Conservation (phyloP, 2,797 vertebrate species). For the Limosa lapponica region DNA sequence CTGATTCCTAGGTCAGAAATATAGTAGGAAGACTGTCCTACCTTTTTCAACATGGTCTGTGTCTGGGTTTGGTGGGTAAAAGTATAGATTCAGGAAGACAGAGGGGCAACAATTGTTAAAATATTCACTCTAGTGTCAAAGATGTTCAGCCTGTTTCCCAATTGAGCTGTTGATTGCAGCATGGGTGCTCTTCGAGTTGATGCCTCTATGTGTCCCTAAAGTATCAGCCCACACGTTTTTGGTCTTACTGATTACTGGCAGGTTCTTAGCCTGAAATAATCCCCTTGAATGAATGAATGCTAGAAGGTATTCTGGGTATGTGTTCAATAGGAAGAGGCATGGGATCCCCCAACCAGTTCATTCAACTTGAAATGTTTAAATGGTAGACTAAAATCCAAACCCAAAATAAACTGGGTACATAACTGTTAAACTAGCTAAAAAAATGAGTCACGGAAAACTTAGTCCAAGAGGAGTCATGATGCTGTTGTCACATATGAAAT, state of each 20-base stretch:
- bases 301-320: background rate
- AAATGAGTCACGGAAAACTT: background rate
- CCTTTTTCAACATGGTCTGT: background rate
- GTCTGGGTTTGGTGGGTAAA: background rate
- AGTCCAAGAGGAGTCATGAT: background rate
- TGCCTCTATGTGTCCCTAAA: background rate
- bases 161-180: background rate
- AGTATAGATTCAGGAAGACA: background rate
- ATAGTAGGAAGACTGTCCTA: background rate
- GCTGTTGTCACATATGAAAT: background rate
- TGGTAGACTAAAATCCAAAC: background rate
- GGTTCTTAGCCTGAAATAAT: background rate
- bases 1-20: background rate
- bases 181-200: background rate
- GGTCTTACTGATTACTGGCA: background rate
- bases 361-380: background rate
- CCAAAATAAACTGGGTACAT: background rate
- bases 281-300: background rate
- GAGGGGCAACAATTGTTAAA: background rate
- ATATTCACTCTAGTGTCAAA: background rate
- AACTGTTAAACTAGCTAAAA: background rate
- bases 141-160: background rate
- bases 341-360: background rate
- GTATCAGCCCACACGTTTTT: background rate
- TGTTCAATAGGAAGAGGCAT: background rate